phyloP scores from a whole-genome alignment of 2,888 invertebrate species.

The Tigriopus californicus region DNA sequence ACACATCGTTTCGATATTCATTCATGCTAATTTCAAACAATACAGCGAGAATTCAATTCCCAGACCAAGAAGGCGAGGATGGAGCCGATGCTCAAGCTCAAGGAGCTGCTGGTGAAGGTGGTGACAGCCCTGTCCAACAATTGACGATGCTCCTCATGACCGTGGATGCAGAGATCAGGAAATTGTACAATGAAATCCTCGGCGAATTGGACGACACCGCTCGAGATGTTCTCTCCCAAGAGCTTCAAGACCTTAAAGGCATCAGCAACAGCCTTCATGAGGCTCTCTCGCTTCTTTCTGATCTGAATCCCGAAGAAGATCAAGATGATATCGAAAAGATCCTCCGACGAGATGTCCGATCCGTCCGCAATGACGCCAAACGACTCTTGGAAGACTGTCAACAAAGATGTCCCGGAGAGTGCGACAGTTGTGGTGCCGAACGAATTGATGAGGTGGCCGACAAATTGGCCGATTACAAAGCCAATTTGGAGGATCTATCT shows the following conservation, averaged over 20 bases:
- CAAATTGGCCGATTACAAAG: constrained; percentile 9
- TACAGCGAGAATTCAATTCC: neutral
- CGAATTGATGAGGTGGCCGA: constrained; percentile 2
- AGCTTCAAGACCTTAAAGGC: constrained; percentile 8
- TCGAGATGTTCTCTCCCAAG: neutral
- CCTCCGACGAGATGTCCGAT: neutral
- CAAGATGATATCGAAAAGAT: constrained; percentile 4
- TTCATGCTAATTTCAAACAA: neutral
- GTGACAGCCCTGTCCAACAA: no score
- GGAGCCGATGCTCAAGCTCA: neutral
- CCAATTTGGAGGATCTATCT: neutral
- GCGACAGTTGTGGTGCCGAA: constrained; percentile 10
- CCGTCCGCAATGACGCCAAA: constrained; percentile 3
- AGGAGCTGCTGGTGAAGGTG: no score
- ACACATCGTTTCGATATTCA: neutral
- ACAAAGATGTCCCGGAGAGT: constrained; percentile 8
- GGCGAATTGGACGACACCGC: constrained; percentile 7
- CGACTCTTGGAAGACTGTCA: neutral
- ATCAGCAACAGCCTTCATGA: neutral
- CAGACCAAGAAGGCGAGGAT: neutral
- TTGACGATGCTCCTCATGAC: constrained; percentile 6
- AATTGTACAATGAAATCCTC: constrained; percentile 7
- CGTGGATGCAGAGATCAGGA: neutral
- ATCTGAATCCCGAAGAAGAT: neutral
- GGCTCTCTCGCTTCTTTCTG: neutral